Base-by-base conservation (phyloP, 2,113 vertebrate genomes). In the Micronisus gabar region DNA sequence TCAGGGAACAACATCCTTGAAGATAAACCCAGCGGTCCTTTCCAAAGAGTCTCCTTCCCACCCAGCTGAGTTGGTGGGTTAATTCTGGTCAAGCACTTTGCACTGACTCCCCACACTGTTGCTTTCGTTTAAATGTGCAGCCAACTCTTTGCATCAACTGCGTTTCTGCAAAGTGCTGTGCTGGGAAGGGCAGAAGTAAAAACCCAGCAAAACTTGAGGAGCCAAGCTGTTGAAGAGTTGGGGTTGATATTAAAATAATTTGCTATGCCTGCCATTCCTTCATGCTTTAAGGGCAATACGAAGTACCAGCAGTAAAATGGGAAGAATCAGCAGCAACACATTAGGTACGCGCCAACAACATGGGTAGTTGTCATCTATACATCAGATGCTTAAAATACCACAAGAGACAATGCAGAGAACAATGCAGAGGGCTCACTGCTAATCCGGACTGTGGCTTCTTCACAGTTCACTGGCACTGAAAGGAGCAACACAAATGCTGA, bases 391-490 rank as follows among this genome's bases (percentile, higher is more conserved):
- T 93, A 86, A 93, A 94, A 94, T 93, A 78, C 93, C 88, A 63
- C 38, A 36, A n/a, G 56, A 43, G 56, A 94, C 70, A 87, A 85
- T 23, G 61, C n/a, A 93, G 76, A 47, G 84, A 86, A 93, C 85
- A 90, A 81, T 79, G 81, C 34, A 79, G 62, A 89, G 74, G 47
- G 73, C 70, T 96, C 32, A 58, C 2, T 55, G 83, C 34, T 81
- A 52, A 84, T 95, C 84, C 32, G 40, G 34, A 36, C 71, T 58
- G 23, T 61, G 67, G 34, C 73, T 90, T 76, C 88, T 87, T 89
- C 48, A 89, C 78, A 87, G 94, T 89, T 95, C 89, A 93, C 12
- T 92, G 82, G 21, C 82, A 93, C 45, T 88, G 88, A 97, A 96
- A 86, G 59, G 16, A 93, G 67, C 56, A 72, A 38, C 47, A 56